phyloP scores from a whole-genome alignment of 2,797 vertebrate species.

The Acridotheres tristis region DNA sequence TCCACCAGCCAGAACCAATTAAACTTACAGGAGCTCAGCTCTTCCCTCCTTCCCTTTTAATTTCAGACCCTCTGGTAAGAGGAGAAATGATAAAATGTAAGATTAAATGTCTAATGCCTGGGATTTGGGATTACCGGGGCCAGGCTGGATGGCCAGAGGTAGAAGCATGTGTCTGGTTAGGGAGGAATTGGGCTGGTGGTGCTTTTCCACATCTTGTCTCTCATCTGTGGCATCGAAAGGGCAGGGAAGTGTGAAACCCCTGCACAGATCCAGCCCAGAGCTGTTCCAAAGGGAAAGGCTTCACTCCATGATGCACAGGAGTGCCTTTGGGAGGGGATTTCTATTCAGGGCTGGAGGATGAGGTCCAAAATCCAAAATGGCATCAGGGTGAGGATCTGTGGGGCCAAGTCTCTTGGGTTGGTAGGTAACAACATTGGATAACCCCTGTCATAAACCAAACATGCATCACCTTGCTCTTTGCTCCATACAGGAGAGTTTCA shows the following conservation, averaged over 20 bases:
- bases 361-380: background rate
- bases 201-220: background rate
- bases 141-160: background rate
- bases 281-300: background rate
- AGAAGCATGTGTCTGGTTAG: background rate
- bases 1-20: background rate
- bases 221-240: rapidly evolving
- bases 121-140: constrained; percentile 7
- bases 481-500: background rate
- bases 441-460: background rate
- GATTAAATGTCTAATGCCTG: constrained; percentile 49
- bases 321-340: background rate
- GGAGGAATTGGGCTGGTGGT: background rate
- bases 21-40: background rate
- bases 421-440: background rate
- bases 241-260: background rate
- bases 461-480: rapidly evolving
- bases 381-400: background rate
- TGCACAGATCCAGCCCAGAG: background rate
- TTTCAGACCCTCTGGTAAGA: constrained; percentile 12
- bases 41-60: constrained; percentile 21
- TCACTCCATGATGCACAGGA: rapidly evolving
- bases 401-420: background rate
- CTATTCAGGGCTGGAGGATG: background rate
- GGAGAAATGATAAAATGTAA: constrained; percentile 18